phyloP scores from a whole-genome alignment of 2,888 invertebrate species.

The Leucophora obtusa region DNA sequence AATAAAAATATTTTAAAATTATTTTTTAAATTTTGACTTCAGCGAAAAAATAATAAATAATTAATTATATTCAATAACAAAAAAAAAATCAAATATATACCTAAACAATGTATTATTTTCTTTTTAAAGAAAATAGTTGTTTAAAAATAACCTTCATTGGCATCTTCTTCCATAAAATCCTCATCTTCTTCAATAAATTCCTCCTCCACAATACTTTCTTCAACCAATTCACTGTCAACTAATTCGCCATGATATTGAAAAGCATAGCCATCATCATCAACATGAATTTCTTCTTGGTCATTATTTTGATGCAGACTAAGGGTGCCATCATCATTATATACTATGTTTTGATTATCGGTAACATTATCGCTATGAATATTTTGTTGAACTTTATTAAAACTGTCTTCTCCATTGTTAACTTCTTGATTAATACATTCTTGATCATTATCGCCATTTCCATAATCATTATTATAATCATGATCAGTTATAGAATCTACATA shows the following conservation, averaged over 20 bases:
- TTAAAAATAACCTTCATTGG: constrained; percentile 8
- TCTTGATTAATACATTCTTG: not conserved
- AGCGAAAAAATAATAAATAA: too few relatives aligned
- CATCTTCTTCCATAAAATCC: constrained; percentile 24
- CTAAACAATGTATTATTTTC: not conserved
- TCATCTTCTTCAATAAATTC: constrained; percentile 45
- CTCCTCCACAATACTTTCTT: constrained; percentile 37
- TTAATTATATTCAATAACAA: not conserved
- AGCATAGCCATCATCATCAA: constrained; percentile 11
- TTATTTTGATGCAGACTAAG: not conserved
- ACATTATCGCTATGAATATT: constrained; percentile 20
- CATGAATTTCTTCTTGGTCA: constrained; percentile 4
- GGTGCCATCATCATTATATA: not conserved
- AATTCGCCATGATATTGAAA: not conserved
- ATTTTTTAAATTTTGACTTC: too few relatives aligned
- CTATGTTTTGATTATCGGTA: not conserved
- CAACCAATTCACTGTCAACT: constrained; percentile 8
- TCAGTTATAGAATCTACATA: constrained; percentile 45
- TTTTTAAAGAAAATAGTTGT: not conserved
- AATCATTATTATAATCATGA: constrained; percentile 49
- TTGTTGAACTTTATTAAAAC: constrained; percentile 31
- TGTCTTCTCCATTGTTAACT: not conserved
- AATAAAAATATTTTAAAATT: too few relatives aligned
- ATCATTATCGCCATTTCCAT: constrained; percentile 7
- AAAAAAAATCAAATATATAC: not conserved